Evolutionary conservation across 2,113 vertebrate species (phyloP), one percentile per base, ranked within the genome.

Genomic region (Otis tarda): DNA sequence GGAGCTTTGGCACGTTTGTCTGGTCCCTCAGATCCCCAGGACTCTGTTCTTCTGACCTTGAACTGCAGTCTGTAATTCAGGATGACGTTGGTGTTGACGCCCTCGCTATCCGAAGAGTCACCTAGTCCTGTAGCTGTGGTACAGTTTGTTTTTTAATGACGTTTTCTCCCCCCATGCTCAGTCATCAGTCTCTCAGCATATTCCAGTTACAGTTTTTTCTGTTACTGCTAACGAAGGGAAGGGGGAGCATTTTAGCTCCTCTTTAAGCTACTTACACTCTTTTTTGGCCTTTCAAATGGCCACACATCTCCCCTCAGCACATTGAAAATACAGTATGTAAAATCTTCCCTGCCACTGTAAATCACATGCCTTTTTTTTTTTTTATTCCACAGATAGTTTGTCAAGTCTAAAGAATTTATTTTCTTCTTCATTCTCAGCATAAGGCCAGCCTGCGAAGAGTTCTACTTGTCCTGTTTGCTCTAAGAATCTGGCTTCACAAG

Each of bases 11-110:
- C 65, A 65, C 10, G 1, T 67, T 91, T 78, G 64, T 50, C 67
- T 89, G 68, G 52, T 95, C 64, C 60, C 68, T 89, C 65, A 60
- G 60, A 52, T 78, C n/a, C n/a, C 23, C 60, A 37, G 69, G 24
- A 79, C n/a, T 49, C 7, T 63, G 43, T 61, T 83, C 67, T 91
- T 61, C 74, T 94, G 86, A 52, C 90, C 90, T 91, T 96, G 75
- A 86, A 39, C 56, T 88, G 39, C 93, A 63, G 31, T 35, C 45
- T 76, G 57, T 24, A 55, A 67, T 74, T 88, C 60, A 50, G 70
- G 59, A 81, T 79, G 67, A 39, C 1, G 52, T 41, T 77, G 37
- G 20, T 89, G 49, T 60, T 84, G 73, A 57, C 0, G 5, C 12
- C 41, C 47, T 83, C 4, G 0, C 35, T 79, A 5, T 56, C 53